phyloP scores from a whole-genome alignment of 2,888 invertebrate genomes.

The Rotaria magnacalcarata region DNA sequence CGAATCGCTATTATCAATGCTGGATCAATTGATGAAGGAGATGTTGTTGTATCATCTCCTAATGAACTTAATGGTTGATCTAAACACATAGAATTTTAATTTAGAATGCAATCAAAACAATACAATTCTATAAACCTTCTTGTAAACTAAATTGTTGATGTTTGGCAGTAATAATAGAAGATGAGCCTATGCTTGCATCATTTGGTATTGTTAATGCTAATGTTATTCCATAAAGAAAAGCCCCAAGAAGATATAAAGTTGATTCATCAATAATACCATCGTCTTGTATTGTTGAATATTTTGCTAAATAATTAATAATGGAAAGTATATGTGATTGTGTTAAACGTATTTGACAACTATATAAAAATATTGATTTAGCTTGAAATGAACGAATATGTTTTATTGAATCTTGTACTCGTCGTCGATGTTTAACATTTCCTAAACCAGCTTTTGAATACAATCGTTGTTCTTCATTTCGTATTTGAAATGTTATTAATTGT shows the following conservation, averaged over 20 bases:
- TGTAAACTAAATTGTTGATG: slow-evolving; percentile 36
- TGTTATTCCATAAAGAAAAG: slow-evolving; percentile 20
- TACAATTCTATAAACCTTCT: not conserved
- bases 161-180: not conserved
- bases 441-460: slow-evolving; percentile 32
- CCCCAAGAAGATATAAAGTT: slow-evolving; percentile 9
- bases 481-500: slow-evolving; percentile 18
- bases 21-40: not conserved
- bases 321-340: slow-evolving; percentile 13
- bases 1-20: slow-evolving; percentile 7
- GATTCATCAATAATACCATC: slow-evolving; percentile 37
- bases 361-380: slow-evolving; percentile 17
- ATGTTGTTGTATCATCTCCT: not conserved
- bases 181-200: not conserved
- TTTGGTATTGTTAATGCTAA: not conserved
- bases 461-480: slow-evolving; percentile 9
- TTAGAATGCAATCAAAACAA: not conserved
- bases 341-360: slow-evolving; percentile 35
- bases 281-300: not conserved
- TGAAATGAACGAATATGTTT: slow-evolving; percentile 10
- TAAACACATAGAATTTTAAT: not conserved
- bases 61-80: slow-evolving; percentile 33
- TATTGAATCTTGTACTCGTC: slow-evolving; percentile 27
- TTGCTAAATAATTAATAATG: slow-evolving; percentile 10
- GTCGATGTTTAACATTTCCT: slow-evolving; percentile 33